A percentile compares a stretch with the other conserved stretches of the same genome.
Conservation (phyloP, 1,140 invertebrate genomes). For the Cydia fagiglandana region DNA sequence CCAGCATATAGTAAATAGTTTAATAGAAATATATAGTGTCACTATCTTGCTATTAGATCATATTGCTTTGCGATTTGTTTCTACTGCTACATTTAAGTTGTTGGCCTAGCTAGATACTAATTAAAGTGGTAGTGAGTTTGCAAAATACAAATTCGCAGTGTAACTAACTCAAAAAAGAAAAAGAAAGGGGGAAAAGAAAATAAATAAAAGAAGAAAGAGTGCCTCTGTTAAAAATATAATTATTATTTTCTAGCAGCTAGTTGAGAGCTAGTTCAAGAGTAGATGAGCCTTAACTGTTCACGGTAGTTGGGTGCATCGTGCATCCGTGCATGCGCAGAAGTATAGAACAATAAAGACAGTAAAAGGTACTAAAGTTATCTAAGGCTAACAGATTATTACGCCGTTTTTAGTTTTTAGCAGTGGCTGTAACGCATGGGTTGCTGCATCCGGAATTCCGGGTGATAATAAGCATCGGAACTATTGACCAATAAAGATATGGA, state of each 20-base stretch:
- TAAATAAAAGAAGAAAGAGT: no score
- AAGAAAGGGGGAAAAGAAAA: no score
- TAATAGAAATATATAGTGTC: no score
- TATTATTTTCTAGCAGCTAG: neutral
- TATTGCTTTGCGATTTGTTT: no score
- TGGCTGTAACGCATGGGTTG: neutral
- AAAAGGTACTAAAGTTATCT: neutral
- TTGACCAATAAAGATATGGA: neutral
- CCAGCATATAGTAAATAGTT: no score
- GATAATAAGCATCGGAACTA: neutral
- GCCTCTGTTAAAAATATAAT: no score
- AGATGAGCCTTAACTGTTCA: slow-evolving; percentile 7
- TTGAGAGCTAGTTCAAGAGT: neutral
- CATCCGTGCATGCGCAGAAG: slow-evolving; percentile 4
- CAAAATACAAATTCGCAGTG: no score
- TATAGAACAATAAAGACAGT: neutral
- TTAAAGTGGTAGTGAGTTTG: no score
- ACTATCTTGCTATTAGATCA: no score
- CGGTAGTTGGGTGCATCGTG: slow-evolving; percentile 2
- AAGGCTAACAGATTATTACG: neutral
- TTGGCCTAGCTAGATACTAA: no score
- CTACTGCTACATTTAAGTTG: no score
- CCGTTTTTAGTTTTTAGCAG: neutral
- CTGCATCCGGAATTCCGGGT: neutral
- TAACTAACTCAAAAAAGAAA: no score